These are phyloP conservation scores for Hylaeus volcanicus DNA, from an alignment of 1,140 invertebrate genomes.

Conservation along the genomic window DNA sequence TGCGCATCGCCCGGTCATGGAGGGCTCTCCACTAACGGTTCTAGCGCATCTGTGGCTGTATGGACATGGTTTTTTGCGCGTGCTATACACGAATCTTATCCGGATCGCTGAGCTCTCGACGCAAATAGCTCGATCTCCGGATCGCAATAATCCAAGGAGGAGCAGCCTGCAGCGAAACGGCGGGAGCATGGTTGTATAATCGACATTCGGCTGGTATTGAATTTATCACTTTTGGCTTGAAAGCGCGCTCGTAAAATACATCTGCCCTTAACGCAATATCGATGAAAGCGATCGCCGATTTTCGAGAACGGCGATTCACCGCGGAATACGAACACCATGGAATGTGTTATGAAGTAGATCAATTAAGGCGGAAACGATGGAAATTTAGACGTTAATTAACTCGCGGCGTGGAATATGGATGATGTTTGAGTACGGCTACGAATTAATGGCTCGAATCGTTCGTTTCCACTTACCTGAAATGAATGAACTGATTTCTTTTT, in stretches of 20 bases:
- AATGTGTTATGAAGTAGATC: conserved; percentile 47
- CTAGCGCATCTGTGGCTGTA: too few species aligned
- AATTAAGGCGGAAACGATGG: conserved; percentile 43
- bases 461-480: not conserved
- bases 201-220: conserved; percentile 22
- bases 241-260: conserved; percentile 37
- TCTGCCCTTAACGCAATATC: conserved; percentile 43
- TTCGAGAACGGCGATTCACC: conserved; percentile 25
- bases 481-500: not conserved
- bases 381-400: conserved; percentile 50
- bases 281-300: conserved; percentile 42
- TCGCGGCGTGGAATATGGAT: conserved; percentile 21
- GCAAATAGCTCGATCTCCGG: not conserved
- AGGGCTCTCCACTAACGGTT: too few species aligned
- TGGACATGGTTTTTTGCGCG: too few species aligned
- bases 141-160: too few species aligned
- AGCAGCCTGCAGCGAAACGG: not conserved
- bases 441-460: conserved; percentile 20
- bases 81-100: not conserved
- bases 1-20: too few species aligned
- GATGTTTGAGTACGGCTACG: conserved; percentile 27
- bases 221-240: conserved; percentile 49
- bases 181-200: conserved; percentile 29
- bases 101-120: conserved; percentile 7
- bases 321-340: conserved; percentile 14